These are phyloP conservation scores for Drosophila paranaensis DNA, from an alignment of 2,888 invertebrate species.

Conservation along the genomic window DNA sequence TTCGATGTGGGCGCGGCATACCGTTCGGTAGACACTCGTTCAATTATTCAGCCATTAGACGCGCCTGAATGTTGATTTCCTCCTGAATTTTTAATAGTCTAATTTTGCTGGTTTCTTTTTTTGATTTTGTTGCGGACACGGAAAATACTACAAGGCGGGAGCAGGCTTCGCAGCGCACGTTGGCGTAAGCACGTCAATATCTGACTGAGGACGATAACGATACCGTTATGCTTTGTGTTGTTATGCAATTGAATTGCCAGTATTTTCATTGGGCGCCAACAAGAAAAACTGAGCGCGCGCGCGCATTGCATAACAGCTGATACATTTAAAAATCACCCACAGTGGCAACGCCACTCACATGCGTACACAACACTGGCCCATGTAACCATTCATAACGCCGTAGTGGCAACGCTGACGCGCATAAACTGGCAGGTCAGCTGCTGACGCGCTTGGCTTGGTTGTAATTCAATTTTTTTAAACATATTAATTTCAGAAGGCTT, in stretches of 20 bases:
- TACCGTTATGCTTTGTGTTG: constrained; percentile 70
- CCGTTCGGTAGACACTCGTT: constrained; percentile 34
- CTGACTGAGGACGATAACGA: constrained; percentile 75
- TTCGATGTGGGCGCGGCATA: constrained; percentile 58
- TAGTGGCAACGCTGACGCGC: constrained; percentile 35
- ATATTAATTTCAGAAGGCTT: constrained; percentile 22
- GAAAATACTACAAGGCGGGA: constrained; percentile 36
- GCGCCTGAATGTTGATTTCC: constrained; percentile 35
- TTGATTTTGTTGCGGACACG: constrained; percentile 28
- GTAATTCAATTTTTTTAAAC: constrained; percentile 60
- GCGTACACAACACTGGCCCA: constrained; percentile 29
- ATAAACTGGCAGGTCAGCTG: constrained; percentile 53
- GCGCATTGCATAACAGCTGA: constrained; percentile 60
- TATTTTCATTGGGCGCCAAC: constrained; percentile 68
- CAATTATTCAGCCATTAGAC: constrained; percentile 63
- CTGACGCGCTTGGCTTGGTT: constrained; percentile 63
- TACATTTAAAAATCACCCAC: not conserved
- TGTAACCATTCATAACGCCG: no score
- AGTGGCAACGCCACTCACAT: constrained; percentile 4
- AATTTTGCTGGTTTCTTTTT: constrained; percentile 18
- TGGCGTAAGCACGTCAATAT: constrained; percentile 72
- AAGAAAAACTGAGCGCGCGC: constrained; percentile 51
- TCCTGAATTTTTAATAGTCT: constrained; percentile 40
- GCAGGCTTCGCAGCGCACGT: constrained; percentile 50
- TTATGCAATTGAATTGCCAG: constrained; percentile 74